Evolutionary conservation across 1,140 invertebrate genomes (phyloP).

Genomic region (Bombus pascuorum): DNA sequence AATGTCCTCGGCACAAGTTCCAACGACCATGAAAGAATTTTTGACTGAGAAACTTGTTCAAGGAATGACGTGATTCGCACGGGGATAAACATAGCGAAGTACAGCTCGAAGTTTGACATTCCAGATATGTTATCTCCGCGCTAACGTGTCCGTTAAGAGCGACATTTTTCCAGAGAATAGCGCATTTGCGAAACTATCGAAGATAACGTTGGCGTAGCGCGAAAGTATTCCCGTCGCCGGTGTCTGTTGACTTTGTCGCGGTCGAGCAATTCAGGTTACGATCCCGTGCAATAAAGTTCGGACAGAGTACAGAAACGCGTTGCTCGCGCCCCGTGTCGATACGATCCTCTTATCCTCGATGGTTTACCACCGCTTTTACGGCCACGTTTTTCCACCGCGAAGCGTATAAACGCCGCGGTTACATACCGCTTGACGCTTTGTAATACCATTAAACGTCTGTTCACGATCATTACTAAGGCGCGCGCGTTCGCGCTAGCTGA

Average conservation of each 20-base stretch:
- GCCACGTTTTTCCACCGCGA: background rate
- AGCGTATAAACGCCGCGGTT: conserved; percentile 10
- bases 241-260: conserved; percentile 25
- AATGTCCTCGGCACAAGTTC: background rate
- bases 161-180: background rate
- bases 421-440: conserved; percentile 13
- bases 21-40: background rate
- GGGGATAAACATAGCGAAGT: background rate
- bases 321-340: conserved; percentile 27
- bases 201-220: background rate
- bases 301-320: conserved; percentile 7
- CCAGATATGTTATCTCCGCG: too few species aligned
- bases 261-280: conserved; percentile 19
- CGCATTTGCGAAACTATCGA: background rate
- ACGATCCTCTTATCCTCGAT: conserved; percentile 23
- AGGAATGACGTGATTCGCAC: background rate
- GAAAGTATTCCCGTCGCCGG: background rate
- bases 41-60: background rate
- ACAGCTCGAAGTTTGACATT: background rate
- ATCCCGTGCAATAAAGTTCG: conserved; percentile 34
- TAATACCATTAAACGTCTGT: conserved; percentile 38
- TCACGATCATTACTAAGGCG: conserved; percentile 20
- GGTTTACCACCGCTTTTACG: conserved; percentile 20
- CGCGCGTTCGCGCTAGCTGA: background rate
- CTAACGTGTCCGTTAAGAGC: background rate